Percentiles rank a stretch among this genome's conserved stretches.
phyloP scores from a whole-genome alignment of 1,140 invertebrate species.

The Coenobita brevimanus region DNA sequence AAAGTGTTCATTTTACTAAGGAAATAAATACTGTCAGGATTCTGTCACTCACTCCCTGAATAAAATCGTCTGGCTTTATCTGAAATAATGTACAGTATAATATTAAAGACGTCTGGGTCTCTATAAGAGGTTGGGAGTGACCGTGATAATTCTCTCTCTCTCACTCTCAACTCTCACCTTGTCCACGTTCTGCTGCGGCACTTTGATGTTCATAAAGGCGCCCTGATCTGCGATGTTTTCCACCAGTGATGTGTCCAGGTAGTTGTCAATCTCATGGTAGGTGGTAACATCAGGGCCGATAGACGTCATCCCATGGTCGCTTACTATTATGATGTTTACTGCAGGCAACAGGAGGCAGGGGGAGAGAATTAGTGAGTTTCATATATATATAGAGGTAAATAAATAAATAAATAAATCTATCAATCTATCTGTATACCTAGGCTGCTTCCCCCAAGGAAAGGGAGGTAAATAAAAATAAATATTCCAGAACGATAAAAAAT shows the following conservation, averaged over 20 bases:
- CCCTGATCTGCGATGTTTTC: constrained; percentile 71
- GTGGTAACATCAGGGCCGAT: constrained; percentile 68
- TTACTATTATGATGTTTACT: constrained; percentile 74
- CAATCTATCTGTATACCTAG: not conserved
- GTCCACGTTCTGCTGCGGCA: constrained; percentile 9
- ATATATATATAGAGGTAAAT: not conserved
- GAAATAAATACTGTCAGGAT: too few relatives aligned
- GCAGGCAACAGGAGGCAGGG: not conserved
- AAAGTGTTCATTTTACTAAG: too few relatives aligned
- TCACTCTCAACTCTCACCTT: constrained; percentile 23
- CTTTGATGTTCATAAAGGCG: constrained; percentile 71
- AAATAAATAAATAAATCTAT: not conserved
- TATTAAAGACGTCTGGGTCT: too few relatives aligned
- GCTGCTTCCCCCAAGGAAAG: too few relatives aligned
- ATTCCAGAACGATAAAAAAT: too few relatives aligned
- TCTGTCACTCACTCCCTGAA: too few relatives aligned
- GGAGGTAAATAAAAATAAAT: too few relatives aligned
- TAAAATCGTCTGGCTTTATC: too few relatives aligned
- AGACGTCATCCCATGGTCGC: constrained; percentile 75
- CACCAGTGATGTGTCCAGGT: constrained; percentile 70
- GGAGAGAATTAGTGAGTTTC: not conserved
- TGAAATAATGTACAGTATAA: too few relatives aligned
- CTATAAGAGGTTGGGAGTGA: too few relatives aligned
- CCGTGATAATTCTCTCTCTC: too few relatives aligned
- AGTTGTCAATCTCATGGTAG: constrained; percentile 71